A percentile compares a stretch with the other conserved stretches of the same genome.
Conservation (phyloP, 1,140 invertebrate genomes). For the Diprion similis region DNA sequence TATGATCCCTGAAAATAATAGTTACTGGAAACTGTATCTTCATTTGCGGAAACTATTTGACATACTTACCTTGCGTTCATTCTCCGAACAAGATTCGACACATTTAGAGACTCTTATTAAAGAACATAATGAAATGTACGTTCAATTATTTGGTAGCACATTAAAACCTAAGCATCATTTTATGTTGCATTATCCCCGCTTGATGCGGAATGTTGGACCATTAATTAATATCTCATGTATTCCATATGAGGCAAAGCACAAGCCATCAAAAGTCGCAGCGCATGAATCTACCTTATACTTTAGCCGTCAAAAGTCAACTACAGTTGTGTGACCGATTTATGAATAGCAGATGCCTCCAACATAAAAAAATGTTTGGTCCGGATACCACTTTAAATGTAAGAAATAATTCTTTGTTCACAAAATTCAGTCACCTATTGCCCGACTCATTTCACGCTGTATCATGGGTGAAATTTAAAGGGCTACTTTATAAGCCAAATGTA, state of each 20-base stretch:
- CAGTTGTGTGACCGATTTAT: conserved; percentile 10
- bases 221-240: conserved; percentile 21
- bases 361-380: neutral
- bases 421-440: neutral
- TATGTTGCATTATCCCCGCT: conserved; percentile 22
- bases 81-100: neutral
- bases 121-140: conserved; percentile 17
- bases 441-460: neutral
- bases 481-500: conserved; percentile 3
- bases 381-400: neutral
- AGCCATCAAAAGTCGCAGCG: conserved; percentile 22
- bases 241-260: conserved; percentile 27
- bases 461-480: neutral
- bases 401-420: neutral
- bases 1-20: neutral
- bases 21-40: neutral
- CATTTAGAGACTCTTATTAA: neutral
- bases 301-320: conserved; percentile 24
- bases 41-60: neutral
- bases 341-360: neutral
- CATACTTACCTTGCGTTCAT: neutral
- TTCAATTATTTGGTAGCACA: conserved; percentile 7
- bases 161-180: conserved; percentile 28
- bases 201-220: conserved; percentile 20
- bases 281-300: conserved; percentile 19